These are phyloP conservation scores for Actinia equina DNA, from an alignment of 64 coral and sea anemone genomes.

Conservation along the genomic window DNA sequence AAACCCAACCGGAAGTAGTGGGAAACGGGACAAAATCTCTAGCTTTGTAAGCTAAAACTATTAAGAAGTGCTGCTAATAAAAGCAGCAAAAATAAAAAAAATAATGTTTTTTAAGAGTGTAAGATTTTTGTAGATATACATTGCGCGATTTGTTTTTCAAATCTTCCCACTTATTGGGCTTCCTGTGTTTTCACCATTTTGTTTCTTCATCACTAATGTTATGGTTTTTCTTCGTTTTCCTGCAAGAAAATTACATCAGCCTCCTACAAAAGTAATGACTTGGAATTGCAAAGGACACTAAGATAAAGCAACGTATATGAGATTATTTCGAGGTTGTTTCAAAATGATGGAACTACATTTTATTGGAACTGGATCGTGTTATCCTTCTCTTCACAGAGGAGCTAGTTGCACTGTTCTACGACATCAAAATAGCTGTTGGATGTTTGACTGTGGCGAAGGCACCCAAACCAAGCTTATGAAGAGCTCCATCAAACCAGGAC, in stretches of 20 bases:
- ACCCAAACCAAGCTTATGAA: slow-evolving; percentile 83
- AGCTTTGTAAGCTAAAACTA: background rate
- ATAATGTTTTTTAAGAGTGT: background rate
- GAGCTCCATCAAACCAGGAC: slow-evolving; percentile 80
- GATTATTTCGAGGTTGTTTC: background rate
- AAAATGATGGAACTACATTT: slow-evolving; percentile 86
- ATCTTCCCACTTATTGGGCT: background rate
- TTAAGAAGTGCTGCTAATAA: background rate
- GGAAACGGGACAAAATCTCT: background rate
- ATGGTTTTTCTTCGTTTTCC: no score
- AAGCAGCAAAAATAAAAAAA: rapidly evolving
- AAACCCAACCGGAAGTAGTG: background rate
- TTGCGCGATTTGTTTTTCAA: background rate
- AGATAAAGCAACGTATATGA: background rate
- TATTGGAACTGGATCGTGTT: slow-evolving; percentile 81
- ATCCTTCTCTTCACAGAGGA: slow-evolving; percentile 66
- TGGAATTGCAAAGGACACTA: background rate
- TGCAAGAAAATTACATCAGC: background rate
- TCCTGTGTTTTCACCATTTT: background rate
- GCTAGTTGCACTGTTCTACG: slow-evolving; percentile 72
- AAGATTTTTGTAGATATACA: background rate
- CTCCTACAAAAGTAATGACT: background rate
- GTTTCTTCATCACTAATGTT: background rate
- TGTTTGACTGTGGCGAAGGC: slow-evolving; percentile 98
- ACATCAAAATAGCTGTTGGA: slow-evolving; percentile 75